Conservation (phyloP, 1,140 invertebrate genomes). For the Lucilia cuprina region DNA sequence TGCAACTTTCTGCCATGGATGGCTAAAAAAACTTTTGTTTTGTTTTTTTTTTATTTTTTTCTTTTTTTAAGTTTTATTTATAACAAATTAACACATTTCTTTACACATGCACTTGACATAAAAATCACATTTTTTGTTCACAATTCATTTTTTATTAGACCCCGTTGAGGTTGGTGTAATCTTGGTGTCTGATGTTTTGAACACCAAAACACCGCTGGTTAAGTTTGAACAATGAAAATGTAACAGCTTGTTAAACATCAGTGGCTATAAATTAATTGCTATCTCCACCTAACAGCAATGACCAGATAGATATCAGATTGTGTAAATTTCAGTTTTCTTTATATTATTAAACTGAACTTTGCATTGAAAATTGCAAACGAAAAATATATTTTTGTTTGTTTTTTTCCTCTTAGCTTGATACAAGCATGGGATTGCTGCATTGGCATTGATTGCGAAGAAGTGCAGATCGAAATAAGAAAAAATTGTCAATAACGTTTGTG, state of each 20-base stretch:
- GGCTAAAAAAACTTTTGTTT: not conserved
- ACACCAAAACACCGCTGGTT: not conserved
- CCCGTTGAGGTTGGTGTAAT: not conserved
- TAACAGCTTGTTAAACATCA: constrained; percentile 6
- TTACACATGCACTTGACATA: constrained; percentile 6
- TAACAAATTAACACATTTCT: not conserved
- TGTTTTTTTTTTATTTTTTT: not conserved
- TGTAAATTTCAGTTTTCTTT: not conserved
- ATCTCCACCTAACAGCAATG: not conserved
- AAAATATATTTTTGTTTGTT: not conserved
- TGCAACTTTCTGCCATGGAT: not conserved
- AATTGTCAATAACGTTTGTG: too few relatives aligned
- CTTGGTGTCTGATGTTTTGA: not conserved
- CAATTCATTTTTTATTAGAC: not conserved
- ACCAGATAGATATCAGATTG: not conserved
- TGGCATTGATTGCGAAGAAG: not conserved
- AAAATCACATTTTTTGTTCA: not conserved
- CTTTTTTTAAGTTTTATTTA: not conserved
- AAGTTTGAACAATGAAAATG: constrained; percentile 2
- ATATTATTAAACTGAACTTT: not conserved
- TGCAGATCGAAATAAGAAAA: too few relatives aligned
- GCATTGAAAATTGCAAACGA: not conserved
- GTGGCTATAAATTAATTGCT: not conserved
- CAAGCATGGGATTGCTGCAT: not conserved
- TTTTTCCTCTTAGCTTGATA: too few relatives aligned